Evolutionary conservation across 2,797 vertebrate species (phyloP), one percentile per base, ranked within the genome.

Genomic region (Amazona ochrocephala): DNA sequence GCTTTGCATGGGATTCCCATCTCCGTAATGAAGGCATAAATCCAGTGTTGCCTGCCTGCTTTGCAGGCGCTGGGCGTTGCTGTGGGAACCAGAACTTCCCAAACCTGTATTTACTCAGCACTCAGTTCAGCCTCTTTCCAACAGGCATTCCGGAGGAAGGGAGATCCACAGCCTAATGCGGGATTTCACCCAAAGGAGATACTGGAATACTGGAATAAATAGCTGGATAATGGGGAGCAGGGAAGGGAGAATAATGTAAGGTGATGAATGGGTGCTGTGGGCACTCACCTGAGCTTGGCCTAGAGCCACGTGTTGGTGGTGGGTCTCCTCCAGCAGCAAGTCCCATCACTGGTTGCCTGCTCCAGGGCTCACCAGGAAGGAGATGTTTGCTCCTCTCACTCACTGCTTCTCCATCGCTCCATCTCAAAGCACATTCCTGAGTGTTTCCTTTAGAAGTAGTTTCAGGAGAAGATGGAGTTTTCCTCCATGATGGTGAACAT

Each of bases 61-160:
- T 62, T 47, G 44, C 80, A 47, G 39, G 81, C 80, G 5, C 72
- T 68, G 37, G 84, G 72, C 34, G 73, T 94, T 96, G 94, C 96
- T 84, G 92, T 94, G 94, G 95, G 92, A 96, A 96, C 95, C 23
- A 24, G 64, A 91, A 72, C 74, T 94, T 96, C 26, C 70, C 56
- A 27, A 89, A 83, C 92, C 78, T 90, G 66, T 87, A 88, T 93
- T 42, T 30, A 14, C 81, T 87, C 34, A 2, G 27, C 30, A 10
- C 82, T 71, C 70, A 20, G 14, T 89, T 72, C 74, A 64, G 67
- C 32, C 56, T 54, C 5, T 76, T 93, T 86, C 95, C 78, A 65
- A 58, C 45, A 91, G 89, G 64, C 82, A 7, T 42, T 53, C 76
- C 2, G 0, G 58, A 61, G 74, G 74, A 84, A 64, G 72, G 73